Percentiles rank a stretch among this genome's conserved stretches.
These are phyloP conservation scores for Passer domesticus DNA, from an alignment of 2,113 vertebrate genomes.

Conservation along the genomic window DNA sequence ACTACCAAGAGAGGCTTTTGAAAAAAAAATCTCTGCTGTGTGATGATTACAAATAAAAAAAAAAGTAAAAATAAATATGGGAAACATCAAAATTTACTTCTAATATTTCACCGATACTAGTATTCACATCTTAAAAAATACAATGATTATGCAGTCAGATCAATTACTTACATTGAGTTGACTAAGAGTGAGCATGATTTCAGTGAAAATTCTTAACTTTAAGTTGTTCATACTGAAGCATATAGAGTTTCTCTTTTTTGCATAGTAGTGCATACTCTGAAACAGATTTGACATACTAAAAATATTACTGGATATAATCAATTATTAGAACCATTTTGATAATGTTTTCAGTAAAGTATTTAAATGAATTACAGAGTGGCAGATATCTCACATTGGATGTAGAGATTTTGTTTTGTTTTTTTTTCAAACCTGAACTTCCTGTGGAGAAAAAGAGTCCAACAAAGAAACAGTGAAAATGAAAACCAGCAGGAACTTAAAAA, in stretches of 20 bases:
- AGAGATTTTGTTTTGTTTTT: neutral
- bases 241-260: neutral
- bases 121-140: neutral
- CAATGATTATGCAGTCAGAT: neutral
- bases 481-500: neutral
- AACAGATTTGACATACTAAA: neutral
- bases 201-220: neutral
- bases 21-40: neutral
- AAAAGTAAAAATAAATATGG: neutral
- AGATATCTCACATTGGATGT: neutral
- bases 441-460: neutral
- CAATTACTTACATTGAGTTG: neutral
- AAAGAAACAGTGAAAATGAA: neutral
- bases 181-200: neutral
- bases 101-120: neutral
- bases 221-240: neutral
- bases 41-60: neutral
- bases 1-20: neutral
- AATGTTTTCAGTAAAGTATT: neutral
- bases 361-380: neutral
- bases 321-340: neutral
- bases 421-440: neutral
- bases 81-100: neutral
- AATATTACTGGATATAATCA: neutral
- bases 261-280: neutral